Conservation (phyloP, 2,113 vertebrate genomes). For the Elaphurus davidianus region DNA sequence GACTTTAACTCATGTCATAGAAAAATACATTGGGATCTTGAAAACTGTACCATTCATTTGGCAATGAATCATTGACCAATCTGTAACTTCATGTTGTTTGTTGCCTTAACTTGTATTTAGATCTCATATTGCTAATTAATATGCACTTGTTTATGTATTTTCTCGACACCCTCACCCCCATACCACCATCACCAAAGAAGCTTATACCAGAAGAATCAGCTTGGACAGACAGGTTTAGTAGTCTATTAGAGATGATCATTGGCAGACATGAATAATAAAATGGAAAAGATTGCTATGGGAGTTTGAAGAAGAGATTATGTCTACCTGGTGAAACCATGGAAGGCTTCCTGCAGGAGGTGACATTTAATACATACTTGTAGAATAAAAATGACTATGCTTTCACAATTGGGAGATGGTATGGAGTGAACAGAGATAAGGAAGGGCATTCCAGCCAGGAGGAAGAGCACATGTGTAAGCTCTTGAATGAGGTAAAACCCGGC, state of each 20-base stretch:
- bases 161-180: neutral
- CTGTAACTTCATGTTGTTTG: neutral
- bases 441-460: neutral
- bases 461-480: no score
- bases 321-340: neutral
- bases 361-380: neutral
- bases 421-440: neutral
- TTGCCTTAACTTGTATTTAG: neutral
- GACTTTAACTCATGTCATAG: neutral
- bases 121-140: neutral
- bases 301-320: neutral
- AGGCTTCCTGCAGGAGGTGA: neutral
- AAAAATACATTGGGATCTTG: neutral
- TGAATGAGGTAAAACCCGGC: neutral
- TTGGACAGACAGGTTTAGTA: neutral
- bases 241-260: neutral
- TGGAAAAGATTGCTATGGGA: neutral
- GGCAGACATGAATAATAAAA: neutral
- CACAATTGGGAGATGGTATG: neutral
- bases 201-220: neutral
- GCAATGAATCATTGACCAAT: neutral
- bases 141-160: neutral
- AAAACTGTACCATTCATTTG: neutral
- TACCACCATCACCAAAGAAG: neutral
- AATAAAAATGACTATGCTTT: neutral